A percentile compares a stretch with the other conserved stretches of the same genome.
Conservation (phyloP, 2,113 vertebrate genomes). For the Hippopotamus amphibius region DNA sequence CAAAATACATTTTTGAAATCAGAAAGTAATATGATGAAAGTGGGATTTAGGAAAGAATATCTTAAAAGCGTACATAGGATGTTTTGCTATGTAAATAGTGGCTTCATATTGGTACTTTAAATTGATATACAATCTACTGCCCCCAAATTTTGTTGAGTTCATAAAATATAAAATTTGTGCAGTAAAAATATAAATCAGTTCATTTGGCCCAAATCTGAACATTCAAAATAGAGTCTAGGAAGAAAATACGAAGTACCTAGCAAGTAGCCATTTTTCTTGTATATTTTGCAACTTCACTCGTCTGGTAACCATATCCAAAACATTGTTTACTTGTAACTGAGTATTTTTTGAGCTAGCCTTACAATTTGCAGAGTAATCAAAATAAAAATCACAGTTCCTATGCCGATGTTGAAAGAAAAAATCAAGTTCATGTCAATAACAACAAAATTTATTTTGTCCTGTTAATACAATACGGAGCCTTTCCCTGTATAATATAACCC, state of each 20-base stretch:
- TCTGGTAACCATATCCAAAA: neutral
- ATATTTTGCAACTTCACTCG: neutral
- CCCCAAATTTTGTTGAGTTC: neutral
- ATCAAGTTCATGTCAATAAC: neutral
- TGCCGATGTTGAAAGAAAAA: neutral
- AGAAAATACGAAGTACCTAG: neutral
- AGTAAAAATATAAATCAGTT: neutral
- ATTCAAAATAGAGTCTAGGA: neutral
- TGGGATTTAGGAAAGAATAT: neutral
- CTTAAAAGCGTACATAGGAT: neutral
- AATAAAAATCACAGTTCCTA: neutral
- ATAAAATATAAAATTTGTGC: slow-evolving; percentile 11
- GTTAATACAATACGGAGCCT: neutral
- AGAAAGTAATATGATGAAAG: neutral
- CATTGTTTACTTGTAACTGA: neutral
- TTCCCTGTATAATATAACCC: neutral
- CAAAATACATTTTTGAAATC: neutral
- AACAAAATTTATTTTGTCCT: neutral
- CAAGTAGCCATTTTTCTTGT: neutral
- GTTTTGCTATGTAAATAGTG: neutral
- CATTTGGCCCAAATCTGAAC: neutral
- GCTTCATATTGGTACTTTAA: neutral
- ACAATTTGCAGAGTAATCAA: neutral
- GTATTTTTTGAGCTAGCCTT: neutral
- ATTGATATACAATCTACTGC: neutral